A percentile compares a stretch with the other conserved stretches of the same genome.
Conservation (phyloP, 2,797 vertebrate species). For the Microtus californicus region DNA sequence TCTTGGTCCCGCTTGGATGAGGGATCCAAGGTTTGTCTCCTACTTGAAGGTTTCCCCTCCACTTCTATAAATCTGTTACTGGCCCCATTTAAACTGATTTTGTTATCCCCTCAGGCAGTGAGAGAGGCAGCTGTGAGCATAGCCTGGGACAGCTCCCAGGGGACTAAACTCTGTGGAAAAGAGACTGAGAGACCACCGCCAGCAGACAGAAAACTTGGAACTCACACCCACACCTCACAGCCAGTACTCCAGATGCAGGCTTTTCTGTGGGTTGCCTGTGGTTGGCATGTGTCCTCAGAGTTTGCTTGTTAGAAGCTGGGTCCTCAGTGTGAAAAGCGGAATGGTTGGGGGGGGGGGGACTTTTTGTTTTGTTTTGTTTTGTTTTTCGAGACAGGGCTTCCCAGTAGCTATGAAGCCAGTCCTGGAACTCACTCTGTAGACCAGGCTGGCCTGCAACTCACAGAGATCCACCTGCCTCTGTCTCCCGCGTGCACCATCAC, state of each 20-base stretch:
- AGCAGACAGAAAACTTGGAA: background rate
- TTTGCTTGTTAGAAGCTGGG: background rate
- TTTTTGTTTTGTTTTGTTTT: too few relatives aligned
- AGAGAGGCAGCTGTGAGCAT: background rate
- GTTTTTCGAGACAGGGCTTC: too few relatives aligned
- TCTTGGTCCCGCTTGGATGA: fast-evolving
- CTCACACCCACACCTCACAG: background rate
- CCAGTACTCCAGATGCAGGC: background rate
- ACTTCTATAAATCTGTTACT: background rate
- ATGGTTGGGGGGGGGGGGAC: too few relatives aligned
- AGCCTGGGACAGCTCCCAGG: background rate
- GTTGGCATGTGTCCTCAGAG: background rate
- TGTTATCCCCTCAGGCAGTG: background rate
- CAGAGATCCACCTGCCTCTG: too few relatives aligned
- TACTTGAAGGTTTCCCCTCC: too few relatives aligned
- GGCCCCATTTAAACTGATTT: background rate
- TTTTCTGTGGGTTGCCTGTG: background rate
- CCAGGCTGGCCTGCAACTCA: too few relatives aligned
- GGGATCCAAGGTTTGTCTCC: too few relatives aligned
- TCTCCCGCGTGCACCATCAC: fast-evolving
- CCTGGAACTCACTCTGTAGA: too few relatives aligned
- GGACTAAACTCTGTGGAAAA: background rate
- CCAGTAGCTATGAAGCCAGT: too few relatives aligned
- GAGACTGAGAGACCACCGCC: background rate
- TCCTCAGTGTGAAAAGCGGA: background rate